These are phyloP conservation scores for Callionymus lyra DNA, from an alignment of 2,113 vertebrate genomes.

Conservation along the genomic window DNA sequence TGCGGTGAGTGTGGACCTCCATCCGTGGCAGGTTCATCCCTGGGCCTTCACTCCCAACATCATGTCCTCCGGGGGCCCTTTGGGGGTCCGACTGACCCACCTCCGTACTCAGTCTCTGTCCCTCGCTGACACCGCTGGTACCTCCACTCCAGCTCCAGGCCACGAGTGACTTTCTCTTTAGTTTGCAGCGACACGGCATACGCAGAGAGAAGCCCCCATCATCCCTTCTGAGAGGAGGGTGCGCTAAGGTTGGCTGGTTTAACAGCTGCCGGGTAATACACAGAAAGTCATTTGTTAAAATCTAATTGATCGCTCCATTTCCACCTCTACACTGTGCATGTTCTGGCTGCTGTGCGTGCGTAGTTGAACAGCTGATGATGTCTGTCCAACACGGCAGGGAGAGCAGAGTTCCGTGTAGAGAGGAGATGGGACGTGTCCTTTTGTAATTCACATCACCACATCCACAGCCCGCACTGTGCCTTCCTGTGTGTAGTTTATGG, in stretches of 20 bases:
- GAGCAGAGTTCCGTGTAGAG: slow-evolving; percentile 2
- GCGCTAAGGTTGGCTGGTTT: slow-evolving; percentile 63
- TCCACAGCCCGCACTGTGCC: background rate
- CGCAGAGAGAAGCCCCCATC: slow-evolving; percentile 41
- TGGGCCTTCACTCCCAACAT: slow-evolving; percentile 42
- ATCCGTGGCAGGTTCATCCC: slow-evolving; percentile 45
- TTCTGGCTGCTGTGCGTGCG: slow-evolving; percentile 24
- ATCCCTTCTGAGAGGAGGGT: slow-evolving; percentile 36
- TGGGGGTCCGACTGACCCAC: slow-evolving; percentile 51
- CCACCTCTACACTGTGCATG: slow-evolving; percentile 51
- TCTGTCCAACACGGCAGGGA: slow-evolving; percentile 21
- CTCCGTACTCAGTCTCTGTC: slow-evolving; percentile 47
- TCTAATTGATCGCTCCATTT: slow-evolving; percentile 69
- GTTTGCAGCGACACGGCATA: slow-evolving; percentile 55
- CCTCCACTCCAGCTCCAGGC: slow-evolving; percentile 45
- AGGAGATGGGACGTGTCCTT: slow-evolving; percentile 14
- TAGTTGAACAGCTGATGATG: slow-evolving; percentile 54
- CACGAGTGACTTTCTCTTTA: slow-evolving; percentile 68
- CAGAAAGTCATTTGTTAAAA: slow-evolving; percentile 71
- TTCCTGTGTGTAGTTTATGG: too few species aligned
- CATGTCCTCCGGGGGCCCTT: slow-evolving; percentile 45
- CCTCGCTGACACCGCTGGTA: slow-evolving; percentile 29
- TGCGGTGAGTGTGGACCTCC: slow-evolving; percentile 58
- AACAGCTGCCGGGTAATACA: slow-evolving; percentile 67
- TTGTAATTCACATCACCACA: slow-evolving; percentile 18